phyloP scores from a whole-genome alignment of 2,888 invertebrate species.

The Marasmarcha lunaedactyla region DNA sequence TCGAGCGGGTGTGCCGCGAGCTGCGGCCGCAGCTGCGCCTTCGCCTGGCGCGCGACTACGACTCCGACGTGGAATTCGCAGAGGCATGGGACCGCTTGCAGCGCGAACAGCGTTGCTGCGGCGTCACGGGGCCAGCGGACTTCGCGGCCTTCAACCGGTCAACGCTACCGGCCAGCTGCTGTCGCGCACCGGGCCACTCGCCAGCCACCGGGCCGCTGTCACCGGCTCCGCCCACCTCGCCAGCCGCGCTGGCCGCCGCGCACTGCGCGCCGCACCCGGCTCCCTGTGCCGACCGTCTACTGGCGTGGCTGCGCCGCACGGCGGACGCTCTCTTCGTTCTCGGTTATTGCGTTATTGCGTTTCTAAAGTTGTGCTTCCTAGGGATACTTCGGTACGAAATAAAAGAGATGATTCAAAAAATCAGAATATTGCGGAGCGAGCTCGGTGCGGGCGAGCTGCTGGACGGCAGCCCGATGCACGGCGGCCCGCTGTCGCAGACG shows the following conservation, averaged over 20 bases:
- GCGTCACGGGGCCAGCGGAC: constrained; percentile 75
- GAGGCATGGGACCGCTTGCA: constrained; percentile 84
- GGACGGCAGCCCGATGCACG: constrained; percentile 55
- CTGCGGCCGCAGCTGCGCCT: constrained; percentile 76
- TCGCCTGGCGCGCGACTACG: constrained; percentile 77
- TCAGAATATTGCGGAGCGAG: constrained; percentile 81
- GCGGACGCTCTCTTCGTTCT: constrained; percentile 85
- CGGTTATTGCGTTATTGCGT: constrained; percentile 90
- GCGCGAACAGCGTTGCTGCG: constrained; percentile 82
- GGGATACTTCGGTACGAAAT: constrained; percentile 89
- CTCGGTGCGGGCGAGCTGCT: constrained; percentile 64
- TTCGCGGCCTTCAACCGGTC: constrained; percentile 55
- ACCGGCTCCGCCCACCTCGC: constrained; percentile 37
- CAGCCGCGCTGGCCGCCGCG: constrained; percentile 42
- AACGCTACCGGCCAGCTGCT: constrained; percentile 55
- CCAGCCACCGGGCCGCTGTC: constrained; percentile 64
- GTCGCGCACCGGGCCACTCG: constrained; percentile 51
- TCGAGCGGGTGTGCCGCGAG: constrained; percentile 80
- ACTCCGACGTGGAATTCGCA: constrained; percentile 77
- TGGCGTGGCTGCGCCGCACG: constrained; percentile 81
- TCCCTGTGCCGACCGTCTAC: constrained; percentile 81
- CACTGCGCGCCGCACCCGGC: constrained; percentile 60
- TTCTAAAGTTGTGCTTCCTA: constrained; percentile 89
- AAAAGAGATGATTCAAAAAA: constrained; percentile 92
- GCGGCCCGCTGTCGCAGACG: constrained; percentile 58